Evolutionary conservation across 2,797 vertebrate genomes (phyloP).

Genomic region (Eurystomus glaucurus): DNA sequence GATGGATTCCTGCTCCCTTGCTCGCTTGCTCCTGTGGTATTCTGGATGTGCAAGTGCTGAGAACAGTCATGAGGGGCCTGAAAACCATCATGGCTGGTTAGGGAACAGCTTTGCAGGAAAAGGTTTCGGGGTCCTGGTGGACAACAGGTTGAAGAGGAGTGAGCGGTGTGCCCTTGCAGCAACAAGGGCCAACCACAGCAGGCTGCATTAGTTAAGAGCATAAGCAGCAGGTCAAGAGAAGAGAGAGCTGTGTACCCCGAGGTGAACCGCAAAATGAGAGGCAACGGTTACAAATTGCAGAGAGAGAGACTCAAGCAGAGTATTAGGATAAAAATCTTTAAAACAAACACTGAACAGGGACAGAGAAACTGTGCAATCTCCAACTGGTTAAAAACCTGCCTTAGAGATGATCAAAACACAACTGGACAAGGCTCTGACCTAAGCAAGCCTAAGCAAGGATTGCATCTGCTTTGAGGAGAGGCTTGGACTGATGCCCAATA

Average conservation of each 20-base stretch:
- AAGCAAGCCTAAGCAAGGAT: neutral
- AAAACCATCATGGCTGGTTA: neutral
- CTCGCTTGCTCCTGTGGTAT: fast-evolving
- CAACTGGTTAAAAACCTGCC: neutral
- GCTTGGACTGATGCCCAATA: neutral
- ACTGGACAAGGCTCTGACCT: neutral
- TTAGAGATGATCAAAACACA: neutral
- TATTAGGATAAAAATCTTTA: neutral
- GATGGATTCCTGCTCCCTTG: neutral
- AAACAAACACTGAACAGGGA: neutral
- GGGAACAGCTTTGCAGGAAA: neutral
- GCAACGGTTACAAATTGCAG: neutral
- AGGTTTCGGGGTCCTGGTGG: neutral
- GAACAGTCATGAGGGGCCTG: neutral
- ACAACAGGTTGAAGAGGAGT: neutral
- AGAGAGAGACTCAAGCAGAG: neutral
- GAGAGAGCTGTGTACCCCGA: neutral
- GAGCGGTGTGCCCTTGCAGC: neutral
- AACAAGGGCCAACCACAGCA: fast-evolving
- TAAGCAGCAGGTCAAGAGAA: neutral
- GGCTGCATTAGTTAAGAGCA: neutral
- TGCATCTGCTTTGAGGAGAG: neutral
- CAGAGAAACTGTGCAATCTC: neutral
- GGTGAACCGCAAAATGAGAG: neutral
- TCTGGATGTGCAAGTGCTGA: neutral